Conservation (phyloP, 1,140 invertebrate species). For the Rhyacophila brunnea region DNA sequence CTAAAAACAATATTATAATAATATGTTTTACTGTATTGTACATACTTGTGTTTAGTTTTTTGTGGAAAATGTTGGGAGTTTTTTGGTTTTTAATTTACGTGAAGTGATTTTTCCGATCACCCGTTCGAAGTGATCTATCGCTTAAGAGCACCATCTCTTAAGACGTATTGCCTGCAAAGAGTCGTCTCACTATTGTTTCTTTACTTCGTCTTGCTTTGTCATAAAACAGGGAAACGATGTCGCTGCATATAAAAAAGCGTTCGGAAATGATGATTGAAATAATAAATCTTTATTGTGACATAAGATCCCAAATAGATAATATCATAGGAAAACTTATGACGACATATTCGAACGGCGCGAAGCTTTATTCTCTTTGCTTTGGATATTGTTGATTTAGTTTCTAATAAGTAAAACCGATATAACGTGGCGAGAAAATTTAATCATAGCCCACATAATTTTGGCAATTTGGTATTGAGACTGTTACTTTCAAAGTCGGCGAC, state of each 20-base stretch:
- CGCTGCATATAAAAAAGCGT: constrained; percentile 30
- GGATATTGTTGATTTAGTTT: not conserved
- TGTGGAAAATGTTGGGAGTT: no score
- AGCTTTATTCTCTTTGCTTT: constrained; percentile 18
- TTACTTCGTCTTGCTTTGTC: constrained; percentile 16
- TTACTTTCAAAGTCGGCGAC: no score
- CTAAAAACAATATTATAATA: no score
- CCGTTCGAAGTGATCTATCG: not conserved
- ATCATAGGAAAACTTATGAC: constrained; percentile 2
- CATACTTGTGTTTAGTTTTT: no score
- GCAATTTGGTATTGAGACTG: no score
- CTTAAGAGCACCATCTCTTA: not conserved
- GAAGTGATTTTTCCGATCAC: no score
- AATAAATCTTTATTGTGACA: constrained; percentile 35
- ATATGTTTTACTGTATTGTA: no score
- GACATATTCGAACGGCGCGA: not conserved
- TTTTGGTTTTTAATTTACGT: no score
- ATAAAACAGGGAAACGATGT: constrained; percentile 32
- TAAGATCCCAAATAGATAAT: constrained; percentile 30
- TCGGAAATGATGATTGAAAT: constrained; percentile 35
- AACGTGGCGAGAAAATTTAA: no score
- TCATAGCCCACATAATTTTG: no score
- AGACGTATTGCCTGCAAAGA: constrained; percentile 15
- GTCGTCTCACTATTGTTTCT: constrained; percentile 27
- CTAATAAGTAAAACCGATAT: no score